Conservation (phyloP, 2,113 vertebrate genomes). For the Serilophus lunatus region DNA sequence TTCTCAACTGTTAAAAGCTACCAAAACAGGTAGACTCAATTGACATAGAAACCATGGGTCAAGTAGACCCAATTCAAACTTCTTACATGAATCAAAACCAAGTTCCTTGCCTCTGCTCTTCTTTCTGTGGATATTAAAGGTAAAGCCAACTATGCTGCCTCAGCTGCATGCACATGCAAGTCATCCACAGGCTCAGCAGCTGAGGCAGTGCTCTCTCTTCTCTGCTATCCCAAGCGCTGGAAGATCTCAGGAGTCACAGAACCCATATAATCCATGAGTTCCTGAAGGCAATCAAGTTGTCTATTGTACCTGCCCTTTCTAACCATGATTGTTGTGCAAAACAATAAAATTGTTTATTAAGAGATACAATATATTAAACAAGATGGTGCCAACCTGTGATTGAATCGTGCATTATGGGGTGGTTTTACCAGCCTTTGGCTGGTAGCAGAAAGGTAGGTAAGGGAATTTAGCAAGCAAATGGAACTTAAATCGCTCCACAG, state of each 20-base stretch:
- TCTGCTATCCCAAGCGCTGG: neutral
- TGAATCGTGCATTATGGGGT: neutral
- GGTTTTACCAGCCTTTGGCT: neutral
- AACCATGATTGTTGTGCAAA: neutral
- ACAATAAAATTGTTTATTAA: neutral
- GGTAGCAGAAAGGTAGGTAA: neutral
- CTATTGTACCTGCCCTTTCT: neutral
- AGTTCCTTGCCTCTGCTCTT: neutral
- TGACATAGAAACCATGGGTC: rapidly evolving
- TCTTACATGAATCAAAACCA: neutral
- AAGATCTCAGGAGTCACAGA: neutral
- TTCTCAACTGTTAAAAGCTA: neutral
- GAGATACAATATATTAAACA: neutral
- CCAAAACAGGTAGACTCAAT: neutral
- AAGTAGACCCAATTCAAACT: neutral
- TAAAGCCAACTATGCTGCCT: neutral
- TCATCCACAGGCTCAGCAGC: neutral
- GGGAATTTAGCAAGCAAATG: neutral
- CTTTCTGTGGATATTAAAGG: neutral
- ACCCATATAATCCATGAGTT: neutral
- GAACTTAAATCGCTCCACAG: neutral
- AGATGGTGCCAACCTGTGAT: neutral
- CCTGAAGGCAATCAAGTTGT: neutral
- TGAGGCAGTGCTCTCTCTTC: neutral
- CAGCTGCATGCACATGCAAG: neutral